These are phyloP conservation scores for Polyommatus iphigenia DNA, from an alignment of 2,888 invertebrate genomes.

Conservation along the genomic window DNA sequence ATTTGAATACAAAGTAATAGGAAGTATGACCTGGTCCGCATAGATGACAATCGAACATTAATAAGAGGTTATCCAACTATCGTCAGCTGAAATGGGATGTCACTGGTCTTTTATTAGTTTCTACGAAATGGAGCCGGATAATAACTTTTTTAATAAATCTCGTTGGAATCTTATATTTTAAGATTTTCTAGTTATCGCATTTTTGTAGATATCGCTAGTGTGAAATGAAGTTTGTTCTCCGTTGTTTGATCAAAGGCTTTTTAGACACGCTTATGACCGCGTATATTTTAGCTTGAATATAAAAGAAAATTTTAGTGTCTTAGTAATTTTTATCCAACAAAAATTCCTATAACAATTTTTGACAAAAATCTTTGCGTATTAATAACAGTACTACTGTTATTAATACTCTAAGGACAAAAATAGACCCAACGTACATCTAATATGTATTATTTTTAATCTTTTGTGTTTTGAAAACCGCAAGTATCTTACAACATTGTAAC, in stretches of 20 bases:
- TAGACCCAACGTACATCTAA: no score
- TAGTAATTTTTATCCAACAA: neutral
- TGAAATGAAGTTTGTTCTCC: slow-evolving; percentile 16
- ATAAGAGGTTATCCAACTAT: slow-evolving; percentile 32
- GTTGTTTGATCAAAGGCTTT: slow-evolving; percentile 7
- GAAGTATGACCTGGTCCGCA: neutral
- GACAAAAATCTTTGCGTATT: no score
- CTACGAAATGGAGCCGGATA: slow-evolving; percentile 25
- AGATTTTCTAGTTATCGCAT: slow-evolving; percentile 21
- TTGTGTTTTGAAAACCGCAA: neutral
- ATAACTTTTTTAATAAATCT: slow-evolving; percentile 32
- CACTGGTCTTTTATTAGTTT: slow-evolving; percentile 32
- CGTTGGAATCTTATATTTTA: slow-evolving; percentile 23
- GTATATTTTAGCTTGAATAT: neutral
- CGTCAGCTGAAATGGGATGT: slow-evolving; percentile 32
- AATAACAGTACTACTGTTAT: no score
- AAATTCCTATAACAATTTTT: no score
- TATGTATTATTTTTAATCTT: neutral
- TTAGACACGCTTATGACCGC: neutral
- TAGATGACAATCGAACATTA: slow-evolving; percentile 32
- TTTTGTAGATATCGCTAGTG: slow-evolving; percentile 9
- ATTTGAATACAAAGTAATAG: slow-evolving; percentile 14
- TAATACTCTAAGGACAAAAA: no score
- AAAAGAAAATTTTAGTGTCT: neutral
- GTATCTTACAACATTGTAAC: neutral